These are phyloP conservation scores for Sporophila hypoxantha DNA, from an alignment of 2,113 vertebrate species.

Conservation along the genomic window DNA sequence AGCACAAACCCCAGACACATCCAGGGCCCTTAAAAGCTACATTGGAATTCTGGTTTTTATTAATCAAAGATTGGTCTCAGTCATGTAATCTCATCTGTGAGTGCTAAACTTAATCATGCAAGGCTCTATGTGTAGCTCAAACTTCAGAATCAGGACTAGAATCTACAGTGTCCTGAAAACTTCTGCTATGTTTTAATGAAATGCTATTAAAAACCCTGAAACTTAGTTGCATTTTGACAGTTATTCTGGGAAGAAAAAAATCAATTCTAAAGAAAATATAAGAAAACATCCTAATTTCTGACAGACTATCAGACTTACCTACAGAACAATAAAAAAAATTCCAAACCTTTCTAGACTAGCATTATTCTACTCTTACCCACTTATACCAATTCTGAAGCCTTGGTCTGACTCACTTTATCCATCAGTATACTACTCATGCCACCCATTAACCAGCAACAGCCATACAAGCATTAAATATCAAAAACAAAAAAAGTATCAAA, in stretches of 20 bases:
- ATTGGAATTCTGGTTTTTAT: background rate
- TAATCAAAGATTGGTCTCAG: background rate
- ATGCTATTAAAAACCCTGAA: background rate
- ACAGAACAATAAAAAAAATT: background rate
- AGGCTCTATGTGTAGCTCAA: background rate
- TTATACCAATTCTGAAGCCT: background rate
- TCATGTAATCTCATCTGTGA: background rate
- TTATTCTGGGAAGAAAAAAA: background rate
- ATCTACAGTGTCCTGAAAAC: background rate
- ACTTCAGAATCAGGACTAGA: background rate
- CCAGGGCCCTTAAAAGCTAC: background rate
- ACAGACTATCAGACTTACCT: background rate
- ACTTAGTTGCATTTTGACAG: background rate
- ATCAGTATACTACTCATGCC: background rate
- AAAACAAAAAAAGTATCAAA: background rate
- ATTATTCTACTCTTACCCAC: background rate
- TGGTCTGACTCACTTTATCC: background rate
- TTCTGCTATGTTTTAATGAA: background rate
- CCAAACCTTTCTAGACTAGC: background rate
- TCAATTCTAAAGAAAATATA: background rate
- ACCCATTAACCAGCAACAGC: background rate
- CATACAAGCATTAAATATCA: background rate
- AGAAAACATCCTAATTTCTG: background rate
- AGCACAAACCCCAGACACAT: background rate
- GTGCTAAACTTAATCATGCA: accelerated